Conservation (phyloP, 2,888 invertebrate species). For the Orgyia antiqua region DNA sequence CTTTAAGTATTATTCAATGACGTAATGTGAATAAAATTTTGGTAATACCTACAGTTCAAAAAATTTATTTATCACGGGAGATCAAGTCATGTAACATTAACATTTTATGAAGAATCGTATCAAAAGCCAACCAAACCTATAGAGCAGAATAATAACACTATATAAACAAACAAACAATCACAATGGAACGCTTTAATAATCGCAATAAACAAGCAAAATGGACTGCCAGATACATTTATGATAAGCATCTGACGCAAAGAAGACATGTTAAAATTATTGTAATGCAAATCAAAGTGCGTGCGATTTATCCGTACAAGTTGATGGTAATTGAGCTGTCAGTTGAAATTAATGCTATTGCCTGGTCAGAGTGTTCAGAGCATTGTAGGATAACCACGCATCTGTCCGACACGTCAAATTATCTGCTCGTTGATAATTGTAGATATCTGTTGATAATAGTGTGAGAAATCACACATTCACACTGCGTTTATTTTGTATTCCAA, state of each 20-base stretch:
- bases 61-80: too few relatives aligned
- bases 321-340: constrained; percentile 67
- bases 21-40: too few relatives aligned
- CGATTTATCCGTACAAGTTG: constrained; percentile 14
- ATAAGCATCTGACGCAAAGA: constrained; percentile 36
- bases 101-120: not conserved
- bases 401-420: constrained; percentile 46
- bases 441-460: constrained; percentile 20
- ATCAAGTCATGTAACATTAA: not conserved
- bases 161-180: too few relatives aligned
- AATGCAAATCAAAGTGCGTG: constrained; percentile 38
- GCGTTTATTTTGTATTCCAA: not conserved
- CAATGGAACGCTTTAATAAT: constrained; percentile 41
- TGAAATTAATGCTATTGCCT: constrained; percentile 56
- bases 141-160: constrained; percentile 26
- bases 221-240: constrained; percentile 29
- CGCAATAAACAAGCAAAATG: constrained; percentile 35
- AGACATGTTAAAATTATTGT: constrained; percentile 42
- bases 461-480: constrained; percentile 14
- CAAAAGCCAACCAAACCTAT: constrained; percentile 16
- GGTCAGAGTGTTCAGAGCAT: constrained; percentile 20
- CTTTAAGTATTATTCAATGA: too few relatives aligned
- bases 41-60: too few relatives aligned
- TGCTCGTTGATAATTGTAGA: constrained; percentile 28
- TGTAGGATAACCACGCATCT: constrained; percentile 18